Percentiles rank a stretch among this genome's conserved stretches.
Conservation (phyloP, 2,113 vertebrate genomes). For the Neopipo cinnamomea region DNA sequence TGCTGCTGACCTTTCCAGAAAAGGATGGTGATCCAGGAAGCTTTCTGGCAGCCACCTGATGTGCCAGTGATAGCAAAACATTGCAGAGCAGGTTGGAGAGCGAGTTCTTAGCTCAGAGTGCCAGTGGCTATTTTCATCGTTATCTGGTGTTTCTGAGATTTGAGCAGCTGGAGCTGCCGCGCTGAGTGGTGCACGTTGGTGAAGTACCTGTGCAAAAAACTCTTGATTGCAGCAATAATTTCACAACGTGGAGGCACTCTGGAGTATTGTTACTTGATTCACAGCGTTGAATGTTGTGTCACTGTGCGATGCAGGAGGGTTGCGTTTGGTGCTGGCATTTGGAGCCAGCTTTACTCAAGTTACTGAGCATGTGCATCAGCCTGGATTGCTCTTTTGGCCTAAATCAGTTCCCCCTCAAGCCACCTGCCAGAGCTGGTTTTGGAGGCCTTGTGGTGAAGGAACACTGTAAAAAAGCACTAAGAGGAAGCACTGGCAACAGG, state of each 20-base stretch:
- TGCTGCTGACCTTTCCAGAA: constrained; percentile 18
- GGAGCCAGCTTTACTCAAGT: background rate
- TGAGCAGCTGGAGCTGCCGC: background rate
- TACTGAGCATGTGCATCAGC: rapidly evolving
- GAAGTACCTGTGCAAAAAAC: background rate
- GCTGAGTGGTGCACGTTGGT: background rate
- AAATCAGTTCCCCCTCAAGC: background rate
- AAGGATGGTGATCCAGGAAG: constrained; percentile 5
- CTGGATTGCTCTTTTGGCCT: background rate
- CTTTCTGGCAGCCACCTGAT: background rate
- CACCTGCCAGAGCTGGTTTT: background rate
- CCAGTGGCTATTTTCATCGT: constrained; percentile 10
- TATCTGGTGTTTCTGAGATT: background rate
- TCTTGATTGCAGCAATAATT: background rate
- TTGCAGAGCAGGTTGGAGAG: constrained; percentile 16
- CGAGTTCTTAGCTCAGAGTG: background rate
- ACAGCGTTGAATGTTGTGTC: background rate
- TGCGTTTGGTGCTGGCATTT: background rate
- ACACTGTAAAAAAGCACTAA: background rate
- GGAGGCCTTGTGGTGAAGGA: background rate
- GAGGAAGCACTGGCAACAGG: background rate
- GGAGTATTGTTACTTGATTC: background rate
- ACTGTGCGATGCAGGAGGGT: background rate
- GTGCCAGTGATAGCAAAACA: background rate
- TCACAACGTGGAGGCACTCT: background rate